These are phyloP conservation scores for Eumaeus atala DNA, from an alignment of 1,140 invertebrate genomes.

Conservation along the genomic window DNA sequence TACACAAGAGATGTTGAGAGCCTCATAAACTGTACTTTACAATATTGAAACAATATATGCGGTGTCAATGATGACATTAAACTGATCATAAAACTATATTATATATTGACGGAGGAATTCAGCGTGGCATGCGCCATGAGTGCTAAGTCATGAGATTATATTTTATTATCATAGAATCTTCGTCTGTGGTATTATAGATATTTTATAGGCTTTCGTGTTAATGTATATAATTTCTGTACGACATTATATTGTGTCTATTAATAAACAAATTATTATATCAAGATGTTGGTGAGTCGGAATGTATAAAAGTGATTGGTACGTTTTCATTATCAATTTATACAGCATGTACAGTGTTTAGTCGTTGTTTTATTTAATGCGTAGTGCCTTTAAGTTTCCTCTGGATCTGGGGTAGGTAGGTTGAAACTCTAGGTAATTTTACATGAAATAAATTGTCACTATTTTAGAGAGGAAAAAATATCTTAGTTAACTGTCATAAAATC, in stretches of 20 bases:
- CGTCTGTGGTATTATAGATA: constrained; percentile 3
- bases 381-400: too few relatives aligned
- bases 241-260: background rate
- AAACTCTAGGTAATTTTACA: too few relatives aligned
- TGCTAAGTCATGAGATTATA: constrained; percentile 4
- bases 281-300: too few relatives aligned
- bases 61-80: background rate
- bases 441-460: too few relatives aligned
- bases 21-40: background rate
- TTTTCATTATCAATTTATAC: too few relatives aligned
- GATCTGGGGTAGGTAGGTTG: too few relatives aligned
- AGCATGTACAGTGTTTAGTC: too few relatives aligned
- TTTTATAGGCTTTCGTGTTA: constrained; percentile 4
- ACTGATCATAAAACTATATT: background rate
- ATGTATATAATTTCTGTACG: background rate
- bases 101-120: constrained; percentile 4
- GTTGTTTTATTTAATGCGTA: too few relatives aligned
- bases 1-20: too few relatives aligned
- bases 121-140: background rate
- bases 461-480: too few relatives aligned
- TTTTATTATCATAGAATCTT: constrained; percentile 2
- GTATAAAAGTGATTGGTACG: background rate
- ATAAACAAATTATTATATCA: too few relatives aligned
- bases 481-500: too few relatives aligned
- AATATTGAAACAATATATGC: constrained; percentile 10